phyloP scores from a whole-genome alignment of 1,140 invertebrate species.

The Philopotamus ludificatus region DNA sequence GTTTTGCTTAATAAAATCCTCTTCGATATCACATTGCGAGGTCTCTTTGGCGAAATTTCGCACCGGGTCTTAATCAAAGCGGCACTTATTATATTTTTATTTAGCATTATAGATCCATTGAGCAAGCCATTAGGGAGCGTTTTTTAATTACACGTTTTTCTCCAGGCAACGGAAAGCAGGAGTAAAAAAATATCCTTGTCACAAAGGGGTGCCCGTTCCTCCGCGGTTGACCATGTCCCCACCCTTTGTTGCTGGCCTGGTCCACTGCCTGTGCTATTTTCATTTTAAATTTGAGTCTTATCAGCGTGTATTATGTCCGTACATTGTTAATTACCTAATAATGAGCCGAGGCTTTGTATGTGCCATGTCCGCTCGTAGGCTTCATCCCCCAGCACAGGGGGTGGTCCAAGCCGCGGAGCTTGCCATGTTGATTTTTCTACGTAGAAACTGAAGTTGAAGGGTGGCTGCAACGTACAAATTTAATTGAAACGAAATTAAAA shows the following conservation, averaged over 20 bases:
- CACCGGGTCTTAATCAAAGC: background rate
- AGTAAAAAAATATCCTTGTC: constrained; percentile 22
- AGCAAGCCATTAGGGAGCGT: constrained; percentile 19
- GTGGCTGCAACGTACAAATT: background rate
- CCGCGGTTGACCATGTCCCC: constrained; percentile 4
- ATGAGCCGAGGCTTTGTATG: too few species aligned
- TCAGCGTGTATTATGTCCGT: constrained; percentile 31
- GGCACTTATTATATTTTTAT: constrained; percentile 1
- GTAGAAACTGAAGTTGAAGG: too few species aligned
- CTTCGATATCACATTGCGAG: too few species aligned
- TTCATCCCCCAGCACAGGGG: background rate
- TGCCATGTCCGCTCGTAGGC: too few species aligned
- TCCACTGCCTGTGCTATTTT: constrained; percentile 24
- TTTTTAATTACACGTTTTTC: constrained; percentile 27
- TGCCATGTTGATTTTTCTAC: too few species aligned
- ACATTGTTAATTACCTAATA: constrained; percentile 37
- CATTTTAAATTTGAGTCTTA: constrained; percentile 39
- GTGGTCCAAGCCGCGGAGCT: too few species aligned
- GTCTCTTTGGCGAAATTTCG: background rate
- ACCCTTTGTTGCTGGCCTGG: background rate
- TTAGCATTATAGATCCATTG: constrained; percentile 22
- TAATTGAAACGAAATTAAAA: too few species aligned
- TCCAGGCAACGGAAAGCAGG: background rate
- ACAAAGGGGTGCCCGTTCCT: constrained; percentile 9
- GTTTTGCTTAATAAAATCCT: background rate